A percentile compares a stretch with the other conserved stretches of the same genome.
Conservation (phyloP, 2,113 vertebrate species). For the Nestor notabilis region DNA sequence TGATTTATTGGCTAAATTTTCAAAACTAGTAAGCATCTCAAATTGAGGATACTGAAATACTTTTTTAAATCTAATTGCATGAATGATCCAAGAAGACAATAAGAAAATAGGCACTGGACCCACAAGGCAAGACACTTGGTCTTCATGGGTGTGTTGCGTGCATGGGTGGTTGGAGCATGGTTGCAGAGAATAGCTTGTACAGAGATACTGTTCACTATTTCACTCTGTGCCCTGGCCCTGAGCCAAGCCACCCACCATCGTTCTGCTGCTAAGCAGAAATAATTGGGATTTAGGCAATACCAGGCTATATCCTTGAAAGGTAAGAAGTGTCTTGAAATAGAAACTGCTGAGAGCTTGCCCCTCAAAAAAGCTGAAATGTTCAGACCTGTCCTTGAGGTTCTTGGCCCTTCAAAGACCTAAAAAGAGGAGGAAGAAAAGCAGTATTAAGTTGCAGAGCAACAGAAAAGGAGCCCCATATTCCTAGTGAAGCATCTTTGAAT, state of each 20-base stretch:
- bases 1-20: neutral
- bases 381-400: neutral
- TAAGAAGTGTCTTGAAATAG: rapidly evolving
- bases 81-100: neutral
- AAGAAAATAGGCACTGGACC: neutral
- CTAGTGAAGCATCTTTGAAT: neutral
- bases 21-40: neutral
- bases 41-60: neutral
- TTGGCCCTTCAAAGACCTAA: neutral
- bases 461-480: neutral
- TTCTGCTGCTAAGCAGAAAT: neutral
- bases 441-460: neutral
- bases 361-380: neutral
- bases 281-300: neutral
- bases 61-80: neutral
- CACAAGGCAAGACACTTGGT: neutral
- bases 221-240: neutral
- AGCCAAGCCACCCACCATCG: neutral
- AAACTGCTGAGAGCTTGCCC: neutral
- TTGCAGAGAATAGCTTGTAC: neutral
- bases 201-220: neutral
- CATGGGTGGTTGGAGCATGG: rapidly evolving
- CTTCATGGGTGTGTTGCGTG: neutral
- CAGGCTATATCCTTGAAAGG: neutral
- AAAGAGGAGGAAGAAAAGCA: neutral